These are phyloP conservation scores for Brachionus plicatilis DNA, from an alignment of 1,140 invertebrate genomes.

Conservation along the genomic window DNA sequence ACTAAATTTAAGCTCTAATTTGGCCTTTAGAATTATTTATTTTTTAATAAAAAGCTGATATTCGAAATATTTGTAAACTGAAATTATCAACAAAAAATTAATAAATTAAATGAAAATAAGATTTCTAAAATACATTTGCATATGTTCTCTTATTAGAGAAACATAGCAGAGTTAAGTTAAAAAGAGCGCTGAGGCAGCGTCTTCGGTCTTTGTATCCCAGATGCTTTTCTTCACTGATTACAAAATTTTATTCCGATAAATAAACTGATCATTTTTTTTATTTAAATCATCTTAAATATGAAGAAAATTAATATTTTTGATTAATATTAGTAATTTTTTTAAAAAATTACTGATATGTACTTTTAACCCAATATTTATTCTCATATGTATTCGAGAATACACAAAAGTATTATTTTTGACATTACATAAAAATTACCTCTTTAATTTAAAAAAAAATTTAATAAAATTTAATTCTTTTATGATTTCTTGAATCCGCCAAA, in stretches of 20 bases:
- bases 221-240: neutral
- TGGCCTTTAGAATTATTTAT: neutral
- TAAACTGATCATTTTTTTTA: neutral
- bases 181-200: neutral
- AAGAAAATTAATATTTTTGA: too few relatives aligned
- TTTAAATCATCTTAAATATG: too few relatives aligned
- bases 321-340: too few relatives aligned
- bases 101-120: constrained; percentile 4
- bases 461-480: too few relatives aligned
- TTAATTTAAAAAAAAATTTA: too few relatives aligned
- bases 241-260: neutral
- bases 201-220: neutral
- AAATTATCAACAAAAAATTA: neutral
- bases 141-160: neutral
- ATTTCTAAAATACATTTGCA: neutral
- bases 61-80: neutral
- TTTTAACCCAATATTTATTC: too few relatives aligned
- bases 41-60: neutral
- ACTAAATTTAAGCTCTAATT: neutral
- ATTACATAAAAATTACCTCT: too few relatives aligned
- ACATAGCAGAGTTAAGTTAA: neutral
- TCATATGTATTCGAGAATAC: too few relatives aligned
- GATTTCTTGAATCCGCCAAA: too few relatives aligned
- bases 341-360: too few relatives aligned
- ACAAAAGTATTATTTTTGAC: too few relatives aligned